Percentiles rank a stretch among this genome's conserved stretches.
phyloP scores from a whole-genome alignment of 2,797 vertebrate species.

The Mormyrus proboscirostris region DNA sequence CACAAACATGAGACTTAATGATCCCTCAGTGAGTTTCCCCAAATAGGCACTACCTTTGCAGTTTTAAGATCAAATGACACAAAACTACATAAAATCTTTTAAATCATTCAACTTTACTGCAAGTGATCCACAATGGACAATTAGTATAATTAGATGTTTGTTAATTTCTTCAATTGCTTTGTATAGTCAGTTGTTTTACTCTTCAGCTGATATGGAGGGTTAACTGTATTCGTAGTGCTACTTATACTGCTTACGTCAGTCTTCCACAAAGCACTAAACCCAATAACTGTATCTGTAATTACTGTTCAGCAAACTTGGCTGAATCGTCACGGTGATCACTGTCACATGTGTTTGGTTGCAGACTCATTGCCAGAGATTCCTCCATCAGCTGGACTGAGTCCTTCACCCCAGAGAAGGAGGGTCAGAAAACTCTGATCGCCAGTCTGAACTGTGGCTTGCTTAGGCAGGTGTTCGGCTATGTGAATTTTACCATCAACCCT shows the following conservation, averaged over 20 bases:
- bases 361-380: constrained; percentile 42
- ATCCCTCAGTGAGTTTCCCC: background rate
- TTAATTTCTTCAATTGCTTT: background rate
- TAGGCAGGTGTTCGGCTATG: constrained; percentile 64
- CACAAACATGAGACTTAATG: background rate
- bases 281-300: background rate
- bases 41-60: background rate
- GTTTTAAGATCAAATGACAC: background rate
- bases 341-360: constrained; percentile 24
- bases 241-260: background rate
- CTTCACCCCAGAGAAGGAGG: constrained; percentile 49
- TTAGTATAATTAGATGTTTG: background rate
- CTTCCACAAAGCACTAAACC: background rate
- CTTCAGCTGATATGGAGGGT: background rate
- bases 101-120: background rate
- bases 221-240: background rate
- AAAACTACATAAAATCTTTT: background rate
- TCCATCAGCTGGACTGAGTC: constrained; percentile 63
- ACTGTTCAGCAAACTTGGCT: background rate
- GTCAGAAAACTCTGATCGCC: constrained; percentile 62
- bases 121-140: background rate
- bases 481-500: constrained; percentile 37
- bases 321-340: background rate
- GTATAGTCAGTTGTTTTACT: background rate
- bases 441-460: constrained; percentile 60